phyloP scores from a whole-genome alignment of 2,888 invertebrate species.

The Melipona beecheii region DNA sequence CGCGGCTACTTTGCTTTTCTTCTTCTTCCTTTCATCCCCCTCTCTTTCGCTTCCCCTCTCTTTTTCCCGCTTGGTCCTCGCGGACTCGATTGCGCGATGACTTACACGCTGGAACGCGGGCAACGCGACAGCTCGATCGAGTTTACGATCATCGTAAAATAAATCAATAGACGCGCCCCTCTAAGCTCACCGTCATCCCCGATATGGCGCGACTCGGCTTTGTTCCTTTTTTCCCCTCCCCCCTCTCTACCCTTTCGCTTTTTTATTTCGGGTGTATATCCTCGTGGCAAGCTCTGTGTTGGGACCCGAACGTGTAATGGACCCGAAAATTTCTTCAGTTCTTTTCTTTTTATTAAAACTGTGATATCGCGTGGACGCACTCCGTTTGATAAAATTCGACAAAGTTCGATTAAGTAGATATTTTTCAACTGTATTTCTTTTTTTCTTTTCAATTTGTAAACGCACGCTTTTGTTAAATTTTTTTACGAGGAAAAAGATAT shows the following conservation, averaged over 20 bases:
- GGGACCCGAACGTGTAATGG: too few relatives aligned
- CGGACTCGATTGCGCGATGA: conserved; percentile 42
- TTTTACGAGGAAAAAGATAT: not conserved
- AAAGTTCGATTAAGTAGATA: too few relatives aligned
- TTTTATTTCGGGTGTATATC: not conserved
- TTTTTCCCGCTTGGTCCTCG: not conserved
- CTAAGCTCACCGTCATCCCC: not conserved
- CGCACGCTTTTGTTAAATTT: too few relatives aligned
- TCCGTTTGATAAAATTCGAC: too few relatives aligned
- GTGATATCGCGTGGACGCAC: not conserved
- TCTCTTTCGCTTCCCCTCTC: not conserved
- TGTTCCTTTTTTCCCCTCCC: not conserved
- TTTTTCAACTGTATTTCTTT: too few relatives aligned
- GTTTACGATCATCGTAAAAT: conserved; percentile 73
- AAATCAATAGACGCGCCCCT: conserved; percentile 63
- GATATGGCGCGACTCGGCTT: conserved; percentile 7
- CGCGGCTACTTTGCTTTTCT: not conserved
- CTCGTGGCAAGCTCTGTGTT: not conserved
- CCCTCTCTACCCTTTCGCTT: not conserved
- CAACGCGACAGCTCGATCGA: conserved; percentile 62
- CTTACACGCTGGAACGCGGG: conserved; percentile 40
- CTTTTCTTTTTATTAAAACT: not conserved
- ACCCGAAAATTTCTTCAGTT: not conserved
- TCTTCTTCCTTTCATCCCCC: not conserved
- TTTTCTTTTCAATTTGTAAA: too few relatives aligned